Evolutionary conservation across 2,888 invertebrate genomes (phyloP).

Genomic region (Trichogramma dendrolimi): DNA sequence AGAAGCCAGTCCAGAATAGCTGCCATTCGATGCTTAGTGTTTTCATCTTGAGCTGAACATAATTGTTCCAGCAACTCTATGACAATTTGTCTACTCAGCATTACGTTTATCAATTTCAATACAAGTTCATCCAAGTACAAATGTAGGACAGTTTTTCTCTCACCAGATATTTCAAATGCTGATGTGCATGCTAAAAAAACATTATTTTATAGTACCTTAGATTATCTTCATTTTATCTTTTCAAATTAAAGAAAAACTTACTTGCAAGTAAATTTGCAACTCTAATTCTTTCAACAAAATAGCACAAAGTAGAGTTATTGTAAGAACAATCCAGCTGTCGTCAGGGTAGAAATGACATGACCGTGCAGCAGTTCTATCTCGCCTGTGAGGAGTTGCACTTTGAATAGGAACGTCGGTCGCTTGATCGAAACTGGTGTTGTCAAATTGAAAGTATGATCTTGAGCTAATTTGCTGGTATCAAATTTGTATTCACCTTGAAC

Average conservation of each 20-base stretch:
- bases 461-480: too few species aligned
- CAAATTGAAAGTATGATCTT: too few species aligned
- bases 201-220: too few species aligned
- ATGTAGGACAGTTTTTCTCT: conserved; percentile 70
- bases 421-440: too few species aligned
- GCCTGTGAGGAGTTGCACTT: conserved; percentile 73
- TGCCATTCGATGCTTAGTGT: conserved; percentile 61
- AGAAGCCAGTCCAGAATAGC: conserved; percentile 73
- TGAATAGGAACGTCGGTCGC: conserved; percentile 85
- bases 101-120: conserved; percentile 57
- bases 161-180: conserved; percentile 78
- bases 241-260: conserved; percentile 47
- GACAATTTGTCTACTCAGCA: conserved; percentile 65
- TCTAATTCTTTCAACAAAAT: conserved; percentile 83
- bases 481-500: too few species aligned
- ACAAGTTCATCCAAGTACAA: conserved; percentile 62
- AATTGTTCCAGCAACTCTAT: conserved; percentile 79
- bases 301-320: conserved; percentile 84
- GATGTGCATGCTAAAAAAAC: conserved; percentile 72
- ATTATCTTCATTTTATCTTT: background rate
- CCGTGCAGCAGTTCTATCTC: conserved; percentile 91
- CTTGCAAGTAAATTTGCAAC: conserved; percentile 76
- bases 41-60: conserved; percentile 61
- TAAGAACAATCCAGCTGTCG: conserved; percentile 84
- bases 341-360: conserved; percentile 90